Base-by-base conservation (phyloP, 2,888 invertebrate genomes). In the Erannis defoliaria region DNA sequence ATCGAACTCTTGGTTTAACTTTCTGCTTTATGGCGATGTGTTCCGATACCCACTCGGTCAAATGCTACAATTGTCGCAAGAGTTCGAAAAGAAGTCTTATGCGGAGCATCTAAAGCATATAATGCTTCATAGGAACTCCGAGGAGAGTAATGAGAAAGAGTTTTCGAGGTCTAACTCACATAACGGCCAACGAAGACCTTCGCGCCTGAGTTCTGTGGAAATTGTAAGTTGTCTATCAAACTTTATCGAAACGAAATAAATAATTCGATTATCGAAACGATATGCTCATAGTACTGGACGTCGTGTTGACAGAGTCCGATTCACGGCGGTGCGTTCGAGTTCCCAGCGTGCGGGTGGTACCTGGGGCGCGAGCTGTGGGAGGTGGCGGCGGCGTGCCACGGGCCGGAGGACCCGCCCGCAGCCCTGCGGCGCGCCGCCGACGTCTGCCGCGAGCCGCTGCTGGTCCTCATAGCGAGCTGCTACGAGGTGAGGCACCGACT, bases 321-420 rank as follows among this genome's bases (percentile, higher is more conserved):
- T 1, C 86, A 84, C n/a, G 85, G 80, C 40, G 75, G 77, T 10
- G 77, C 76, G 18, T 91, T 91, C 50, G 94, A 93, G 73, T 87
- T 88, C 65, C 85, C 90, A 0, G 75, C 89, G 29, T 88, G 89
- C 64, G 86, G 91, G 29, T 84, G 91, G 29, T 84, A 85, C 59
- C 77, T 89, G 78, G 84, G 85, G 8, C 85, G 89, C 0, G 93
- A 94, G 76, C 77, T 96, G 50, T 94, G 95, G 93, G 94, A 95
- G 70, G 94, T 94, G 60, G 93, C 95, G 54, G 93, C 95, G 14
- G 93, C 94, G 33, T 95, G 95, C 70, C 95, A 96, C 75, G 95
- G 95, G 37, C 95, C 95, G 48, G 94, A 94, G 65, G 96, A 96
- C 84, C 96, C 96, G 12, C 95, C 95, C 0, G 94, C 94, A 10